A percentile compares a stretch with the other conserved stretches of the same genome.
Conservation (phyloP, 2,797 vertebrate genomes). For the Saxicola maurus region DNA sequence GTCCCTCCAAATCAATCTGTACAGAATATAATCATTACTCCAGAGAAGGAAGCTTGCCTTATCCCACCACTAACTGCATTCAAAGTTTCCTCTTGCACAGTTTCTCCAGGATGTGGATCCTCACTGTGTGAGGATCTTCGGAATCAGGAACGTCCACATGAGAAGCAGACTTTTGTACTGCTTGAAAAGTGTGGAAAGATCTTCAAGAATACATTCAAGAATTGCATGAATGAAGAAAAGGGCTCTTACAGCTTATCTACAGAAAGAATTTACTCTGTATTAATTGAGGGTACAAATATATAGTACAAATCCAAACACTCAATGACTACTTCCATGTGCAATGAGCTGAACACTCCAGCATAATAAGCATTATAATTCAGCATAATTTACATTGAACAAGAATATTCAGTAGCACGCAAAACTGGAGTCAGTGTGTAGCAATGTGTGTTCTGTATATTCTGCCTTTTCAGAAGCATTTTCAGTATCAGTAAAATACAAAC, state of each 20-base stretch:
- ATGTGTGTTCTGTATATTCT: accelerated
- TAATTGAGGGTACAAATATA: not conserved
- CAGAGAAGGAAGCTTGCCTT: not conserved
- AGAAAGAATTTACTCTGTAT: not conserved
- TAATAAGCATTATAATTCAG: not conserved
- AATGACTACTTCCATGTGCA: accelerated
- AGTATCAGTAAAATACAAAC: not conserved
- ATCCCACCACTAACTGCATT: not conserved
- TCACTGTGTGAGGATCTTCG: not conserved
- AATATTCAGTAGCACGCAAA: not conserved
- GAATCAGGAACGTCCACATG: not conserved
- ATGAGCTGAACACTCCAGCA: not conserved
- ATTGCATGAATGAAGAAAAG: not conserved
- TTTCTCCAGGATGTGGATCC: not conserved
- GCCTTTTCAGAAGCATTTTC: not conserved
- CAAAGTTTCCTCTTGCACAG: not conserved
- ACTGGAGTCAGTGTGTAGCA: not conserved
- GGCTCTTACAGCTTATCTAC: not conserved
- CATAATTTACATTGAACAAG: not conserved
- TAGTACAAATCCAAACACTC: not conserved
- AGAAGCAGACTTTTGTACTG: not conserved
- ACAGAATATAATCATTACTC: not conserved
- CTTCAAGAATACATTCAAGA: not conserved
- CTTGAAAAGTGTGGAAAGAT: not conserved
- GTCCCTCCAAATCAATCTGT: not conserved